Evolutionary conservation across 1,140 invertebrate genomes (phyloP), one percentile per base, ranked within the genome.

Genomic region (Hydropsyche tenuis): DNA sequence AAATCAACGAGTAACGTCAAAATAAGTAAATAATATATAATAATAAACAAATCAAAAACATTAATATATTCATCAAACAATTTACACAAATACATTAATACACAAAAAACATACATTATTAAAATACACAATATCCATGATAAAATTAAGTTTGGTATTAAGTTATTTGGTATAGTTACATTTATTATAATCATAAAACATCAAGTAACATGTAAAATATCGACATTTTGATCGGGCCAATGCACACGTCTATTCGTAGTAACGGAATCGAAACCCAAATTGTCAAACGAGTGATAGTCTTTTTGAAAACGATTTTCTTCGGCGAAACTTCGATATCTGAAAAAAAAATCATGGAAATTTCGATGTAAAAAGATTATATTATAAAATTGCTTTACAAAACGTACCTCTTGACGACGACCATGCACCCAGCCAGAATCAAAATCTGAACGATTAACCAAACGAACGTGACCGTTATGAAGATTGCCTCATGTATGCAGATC

Each of bases 241-340:
- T 86, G 84, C 23, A 86, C 84, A 23, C 84, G 81, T 6, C 84
- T 79, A 53, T 82, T 83, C 3, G 84, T 82, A 1, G 83, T 82
- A 5, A 81, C 77, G 0, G 80, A 81, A 27, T 86, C 84, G 69
- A 86, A 86, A 22, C 84, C 84, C 0, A 84, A 79, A 78, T 85
- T 85, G 78, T 85, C 84, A 74, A 85, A 85, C n/a, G 84, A 83
- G 12, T 85, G 82, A 74, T 86, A 86, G 48, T 85, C 83, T 60
- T 86, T 86, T 74, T 85, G 83, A 79, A 83, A 80, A 22, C 78
- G 83, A 79, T 82, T 79, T 65, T 86, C 76, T 75, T 77, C 84
- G 0, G 83, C 84, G 37, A 86, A 77, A 63, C 82, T 85, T 45
- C 84, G 80, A 45, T 85, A 86, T 69, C 84, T 86, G 76, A 3